Percentiles rank a stretch among this genome's conserved stretches.
phyloP scores from a whole-genome alignment of 2,113 vertebrate genomes.

The Ranitomeya variabilis region DNA sequence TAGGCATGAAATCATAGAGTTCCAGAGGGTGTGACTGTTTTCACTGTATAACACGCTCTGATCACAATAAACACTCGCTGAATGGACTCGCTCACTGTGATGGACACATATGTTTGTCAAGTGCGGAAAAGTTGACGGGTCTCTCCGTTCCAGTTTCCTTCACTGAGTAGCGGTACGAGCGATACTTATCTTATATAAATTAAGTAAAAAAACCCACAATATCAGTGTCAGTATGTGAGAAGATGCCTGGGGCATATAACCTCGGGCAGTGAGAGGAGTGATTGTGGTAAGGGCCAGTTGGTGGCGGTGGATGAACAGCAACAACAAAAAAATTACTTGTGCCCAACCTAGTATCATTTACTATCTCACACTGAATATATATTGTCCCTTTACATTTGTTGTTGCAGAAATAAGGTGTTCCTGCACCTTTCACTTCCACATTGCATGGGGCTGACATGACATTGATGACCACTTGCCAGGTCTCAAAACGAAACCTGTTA shows the following conservation, averaged over 20 bases:
- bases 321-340: too few species aligned
- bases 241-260: neutral
- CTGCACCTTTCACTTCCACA: too few species aligned
- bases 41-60: neutral
- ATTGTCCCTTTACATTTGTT: too few species aligned
- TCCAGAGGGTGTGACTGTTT: neutral
- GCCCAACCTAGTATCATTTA: too few species aligned
- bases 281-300: too few species aligned
- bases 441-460: too few species aligned
- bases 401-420: too few species aligned
- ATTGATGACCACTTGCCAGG: too few species aligned
- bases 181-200: conserved; percentile 31
- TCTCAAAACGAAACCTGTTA: too few species aligned
- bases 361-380: too few species aligned
- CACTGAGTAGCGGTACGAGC: neutral
- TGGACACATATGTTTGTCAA: conserved; percentile 13
- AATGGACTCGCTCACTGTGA: neutral
- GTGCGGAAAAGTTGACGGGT: neutral
- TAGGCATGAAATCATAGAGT: neutral
- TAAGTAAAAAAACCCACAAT: neutral
- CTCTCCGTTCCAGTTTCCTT: neutral
- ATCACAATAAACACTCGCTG: neutral
- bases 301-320: too few species aligned
- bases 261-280: neutral
- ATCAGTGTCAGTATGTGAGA: neutral